phyloP scores from a whole-genome alignment of 2,113 vertebrate genomes.

The Lota lota region DNA sequence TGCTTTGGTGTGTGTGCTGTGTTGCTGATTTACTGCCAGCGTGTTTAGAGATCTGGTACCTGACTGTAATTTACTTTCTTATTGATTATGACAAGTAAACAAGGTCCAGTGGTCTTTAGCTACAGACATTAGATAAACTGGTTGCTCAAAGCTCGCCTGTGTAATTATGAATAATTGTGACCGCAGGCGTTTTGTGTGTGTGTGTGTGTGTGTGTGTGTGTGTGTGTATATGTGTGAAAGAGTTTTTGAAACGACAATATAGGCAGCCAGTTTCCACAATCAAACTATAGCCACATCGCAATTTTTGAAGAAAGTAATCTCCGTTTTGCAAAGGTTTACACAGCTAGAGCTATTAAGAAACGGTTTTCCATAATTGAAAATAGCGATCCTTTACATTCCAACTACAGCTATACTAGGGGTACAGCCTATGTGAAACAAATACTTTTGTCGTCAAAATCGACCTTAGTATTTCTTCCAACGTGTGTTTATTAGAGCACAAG shows the following conservation, averaged over 20 bases:
- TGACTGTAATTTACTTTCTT: constrained; percentile 69
- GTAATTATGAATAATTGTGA: constrained; percentile 76
- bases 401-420: no score
- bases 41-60: constrained; percentile 69
- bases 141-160: constrained; percentile 79
- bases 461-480: constrained; percentile 44
- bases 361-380: no score
- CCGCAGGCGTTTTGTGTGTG: constrained; percentile 31
- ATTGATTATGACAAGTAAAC: constrained; percentile 81
- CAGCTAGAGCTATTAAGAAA: no score
- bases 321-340: no score
- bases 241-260: constrained; percentile 14
- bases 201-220: no score
- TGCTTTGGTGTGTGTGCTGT: no score
- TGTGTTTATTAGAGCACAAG: constrained; percentile 66
- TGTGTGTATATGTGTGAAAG: constrained; percentile 6
- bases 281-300: no score
- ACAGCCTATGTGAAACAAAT: no score
- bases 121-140: constrained; percentile 62
- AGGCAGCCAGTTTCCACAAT: no score
- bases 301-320: no score
- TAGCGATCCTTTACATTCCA: no score
- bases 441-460: neutral
- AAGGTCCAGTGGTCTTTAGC: constrained; percentile 72
- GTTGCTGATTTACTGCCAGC: no score